Conservation (phyloP, 2,888 invertebrate species). For the Phaonia tiefii region DNA sequence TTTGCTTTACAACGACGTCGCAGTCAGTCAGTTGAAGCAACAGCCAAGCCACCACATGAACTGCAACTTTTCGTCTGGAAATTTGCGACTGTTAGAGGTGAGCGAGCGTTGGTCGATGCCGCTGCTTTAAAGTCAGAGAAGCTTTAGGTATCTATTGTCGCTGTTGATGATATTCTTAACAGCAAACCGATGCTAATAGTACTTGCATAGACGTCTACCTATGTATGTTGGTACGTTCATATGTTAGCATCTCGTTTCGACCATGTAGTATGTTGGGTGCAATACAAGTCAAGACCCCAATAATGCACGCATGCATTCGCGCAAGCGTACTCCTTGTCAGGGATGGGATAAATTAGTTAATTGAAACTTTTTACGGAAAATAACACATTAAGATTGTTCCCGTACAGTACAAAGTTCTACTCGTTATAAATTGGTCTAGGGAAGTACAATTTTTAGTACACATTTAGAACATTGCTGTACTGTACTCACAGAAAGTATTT, state of each 20-base stretch:
- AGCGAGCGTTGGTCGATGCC: slow-evolving; percentile 14
- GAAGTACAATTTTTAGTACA: too few species aligned
- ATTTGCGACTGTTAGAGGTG: slow-evolving; percentile 53
- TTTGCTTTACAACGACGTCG: slow-evolving; percentile 50
- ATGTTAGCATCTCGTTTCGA: background rate
- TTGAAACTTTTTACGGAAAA: too few species aligned
- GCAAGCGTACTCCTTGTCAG: background rate
- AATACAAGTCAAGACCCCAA: slow-evolving; percentile 7
- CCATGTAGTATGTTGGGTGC: background rate
- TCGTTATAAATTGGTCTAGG: too few species aligned
- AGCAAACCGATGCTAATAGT: background rate
- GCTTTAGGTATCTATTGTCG: slow-evolving; percentile 25
- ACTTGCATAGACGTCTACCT: background rate
- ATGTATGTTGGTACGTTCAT: background rate
- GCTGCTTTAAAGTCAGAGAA: slow-evolving; percentile 37
- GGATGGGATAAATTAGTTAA: too few species aligned
- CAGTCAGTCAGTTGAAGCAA: slow-evolving; percentile 6
- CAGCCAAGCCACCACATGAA: slow-evolving; percentile 38
- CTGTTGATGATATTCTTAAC: slow-evolving; percentile 19
- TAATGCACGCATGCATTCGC: slow-evolving; percentile 7
- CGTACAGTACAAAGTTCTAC: too few species aligned
- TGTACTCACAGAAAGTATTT: too few species aligned
- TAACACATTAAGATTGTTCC: too few species aligned
- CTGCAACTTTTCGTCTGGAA: slow-evolving; percentile 48
- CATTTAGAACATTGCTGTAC: too few species aligned